These are phyloP conservation scores for Ceratina australensis DNA, from an alignment of 1,140 invertebrate species.

Conservation along the genomic window DNA sequence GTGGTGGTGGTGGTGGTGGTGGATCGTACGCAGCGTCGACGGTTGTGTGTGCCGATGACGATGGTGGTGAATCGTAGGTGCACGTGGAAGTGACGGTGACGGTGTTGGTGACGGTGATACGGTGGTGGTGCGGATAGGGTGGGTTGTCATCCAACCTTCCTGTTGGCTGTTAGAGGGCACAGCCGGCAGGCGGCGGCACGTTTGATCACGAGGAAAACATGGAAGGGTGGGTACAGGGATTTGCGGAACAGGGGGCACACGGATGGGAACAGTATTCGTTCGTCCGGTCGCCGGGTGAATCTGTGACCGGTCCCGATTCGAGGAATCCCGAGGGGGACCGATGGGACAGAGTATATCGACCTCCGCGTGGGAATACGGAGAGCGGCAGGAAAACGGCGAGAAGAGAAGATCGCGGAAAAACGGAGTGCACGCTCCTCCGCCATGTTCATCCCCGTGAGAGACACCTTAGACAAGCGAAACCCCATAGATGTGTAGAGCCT, in stretches of 20 bases:
- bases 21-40: not conserved
- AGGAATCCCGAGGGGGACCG: not conserved
- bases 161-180: slow-evolving; percentile 62
- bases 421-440: slow-evolving; percentile 17
- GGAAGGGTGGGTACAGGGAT: slow-evolving; percentile 2
- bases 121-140: slow-evolving; percentile 10
- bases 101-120: slow-evolving; percentile 4
- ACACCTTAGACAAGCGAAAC: slow-evolving; percentile 55
- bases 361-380: not conserved
- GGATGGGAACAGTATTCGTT: not conserved
- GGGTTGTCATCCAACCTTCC: slow-evolving; percentile 56
- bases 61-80: slow-evolving; percentile 17
- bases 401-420: slow-evolving; percentile 3
- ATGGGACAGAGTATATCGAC: not conserved
- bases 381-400: not conserved
- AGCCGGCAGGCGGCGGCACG: slow-evolving; percentile 58
- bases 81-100: slow-evolving; percentile 17
- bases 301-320: not conserved
- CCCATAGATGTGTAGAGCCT: slow-evolving; percentile 58
- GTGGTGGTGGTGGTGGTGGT: not conserved
- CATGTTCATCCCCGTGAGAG: slow-evolving; percentile 59
- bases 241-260: not conserved
- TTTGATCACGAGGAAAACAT: slow-evolving; percentile 16
- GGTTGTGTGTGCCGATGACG: slow-evolving; percentile 3
- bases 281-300: not conserved